Percentiles rank a stretch among this genome's conserved stretches.
Conservation (phyloP, 2,113 vertebrate genomes). For the Varanus salvator region DNA sequence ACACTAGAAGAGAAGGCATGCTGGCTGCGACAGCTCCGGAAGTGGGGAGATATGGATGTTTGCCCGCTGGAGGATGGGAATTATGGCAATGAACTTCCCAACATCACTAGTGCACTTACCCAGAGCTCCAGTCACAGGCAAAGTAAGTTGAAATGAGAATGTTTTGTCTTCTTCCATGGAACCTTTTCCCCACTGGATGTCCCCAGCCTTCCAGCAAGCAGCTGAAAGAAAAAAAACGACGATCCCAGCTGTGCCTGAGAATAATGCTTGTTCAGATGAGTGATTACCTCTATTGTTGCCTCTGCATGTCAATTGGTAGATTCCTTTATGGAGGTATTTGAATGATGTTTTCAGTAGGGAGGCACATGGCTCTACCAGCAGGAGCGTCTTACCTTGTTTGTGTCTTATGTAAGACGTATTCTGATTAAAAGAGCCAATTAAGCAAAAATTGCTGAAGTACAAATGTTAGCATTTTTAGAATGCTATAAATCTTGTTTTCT, state of each 20-base stretch:
- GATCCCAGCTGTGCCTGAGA: fast-evolving
- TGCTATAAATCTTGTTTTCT: not conserved
- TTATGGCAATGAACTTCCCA: conserved; percentile 95
- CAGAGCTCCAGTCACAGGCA: conserved; percentile 90
- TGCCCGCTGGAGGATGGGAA: conserved; percentile 98
- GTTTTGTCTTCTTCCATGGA: not conserved
- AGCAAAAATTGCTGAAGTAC: not conserved
- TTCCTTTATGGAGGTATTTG: not conserved
- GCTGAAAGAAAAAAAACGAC: not conserved
- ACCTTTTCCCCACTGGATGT: not conserved
- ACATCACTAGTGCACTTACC: conserved; percentile 95
- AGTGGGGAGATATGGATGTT: conserved; percentile 95
- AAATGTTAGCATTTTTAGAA: not conserved
- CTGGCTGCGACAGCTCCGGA: conserved; percentile 96
- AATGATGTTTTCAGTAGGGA: not conserved
- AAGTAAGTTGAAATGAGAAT: conserved; percentile 77
- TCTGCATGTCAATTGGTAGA: not conserved
- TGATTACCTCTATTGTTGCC: not conserved
- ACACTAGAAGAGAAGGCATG: conserved; percentile 94
- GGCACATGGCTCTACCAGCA: not conserved
- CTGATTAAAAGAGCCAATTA: not conserved
- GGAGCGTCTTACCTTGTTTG: not conserved
- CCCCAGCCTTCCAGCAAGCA: not conserved
- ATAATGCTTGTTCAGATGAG: not conserved
- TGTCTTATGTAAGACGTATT: not conserved